Evolutionary conservation across 2,113 vertebrate genomes (phyloP), one percentile per base, ranked within the genome.

Genomic region (Atherinomorus stipes): DNA sequence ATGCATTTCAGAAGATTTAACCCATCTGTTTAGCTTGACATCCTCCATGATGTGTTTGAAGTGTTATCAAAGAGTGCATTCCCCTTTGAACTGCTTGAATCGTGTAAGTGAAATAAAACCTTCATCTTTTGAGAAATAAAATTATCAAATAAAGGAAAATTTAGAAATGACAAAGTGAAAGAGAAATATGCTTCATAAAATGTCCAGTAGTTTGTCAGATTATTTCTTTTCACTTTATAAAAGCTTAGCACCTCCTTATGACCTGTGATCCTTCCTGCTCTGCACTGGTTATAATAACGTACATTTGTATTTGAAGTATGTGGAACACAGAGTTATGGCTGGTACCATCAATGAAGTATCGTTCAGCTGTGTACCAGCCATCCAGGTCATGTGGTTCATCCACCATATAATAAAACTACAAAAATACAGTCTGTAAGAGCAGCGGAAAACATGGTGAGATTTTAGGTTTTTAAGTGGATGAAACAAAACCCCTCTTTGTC

Each of bases 261-360:
- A 3, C 28, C 28, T 4, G 28, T 4, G 28, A 31, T 7, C 28
- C 7, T 7, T 4, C 3, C 28, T 31, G 28, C 28, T 31, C 28
- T 31, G 28, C 11, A 38, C 37, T 38, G 9, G 3, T 38, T 2
- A 11, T 38, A 13, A 64, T 22, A 56, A 53, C 3, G 0, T 62
- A 2, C 60, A 1, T 54, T 57, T 81, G 18, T 54, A 40, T 67
- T 91, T 88, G 85, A 2, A 4, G 3, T 31, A 31, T 3, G 51
- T 34, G 19, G 44, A 60, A 12, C 74, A 83, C 4, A 89, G 89
- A 11, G 72, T 83, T 16, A 79, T 92, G 16, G 83, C 80, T 2
- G 91, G 88, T 0, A 89, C 90, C 1, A 85, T 92, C 53, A 90
- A 93, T 0, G 91, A 88, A 0, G 85, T 89, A 0, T 9, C 92